phyloP scores from a whole-genome alignment of 92 coral and sea anemone genomes.

The Phenganax marumi region DNA sequence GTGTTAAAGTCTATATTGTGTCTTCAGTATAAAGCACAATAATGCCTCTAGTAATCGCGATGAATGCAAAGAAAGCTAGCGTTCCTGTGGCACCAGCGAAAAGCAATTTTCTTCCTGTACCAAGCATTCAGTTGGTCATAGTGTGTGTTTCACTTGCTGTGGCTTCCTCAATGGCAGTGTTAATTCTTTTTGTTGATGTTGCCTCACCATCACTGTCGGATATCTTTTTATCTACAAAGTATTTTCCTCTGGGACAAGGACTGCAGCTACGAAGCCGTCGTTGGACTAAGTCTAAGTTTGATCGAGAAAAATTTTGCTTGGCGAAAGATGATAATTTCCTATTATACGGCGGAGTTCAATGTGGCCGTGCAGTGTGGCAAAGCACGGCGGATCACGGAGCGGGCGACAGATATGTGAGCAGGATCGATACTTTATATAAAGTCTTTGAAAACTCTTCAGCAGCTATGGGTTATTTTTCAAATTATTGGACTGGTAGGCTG shows the following conservation, averaged over 20 bases:
- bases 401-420: conserved; percentile 92
- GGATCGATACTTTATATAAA: conserved; percentile 83
- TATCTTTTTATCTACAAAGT: conserved; percentile 83
- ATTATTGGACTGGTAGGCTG: conserved; percentile 82
- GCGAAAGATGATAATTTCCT: conserved; percentile 78
- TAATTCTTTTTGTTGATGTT: conserved; percentile 93
- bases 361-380: conserved; percentile 97
- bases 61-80: conserved; percentile 39
- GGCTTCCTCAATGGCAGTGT: conserved; percentile 77
- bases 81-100: conserved; percentile 30
- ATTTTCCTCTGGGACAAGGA: conserved; percentile 96
- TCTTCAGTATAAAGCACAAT: neutral
- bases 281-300: conserved; percentile 89
- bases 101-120: conserved; percentile 65
- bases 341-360: conserved; percentile 79
- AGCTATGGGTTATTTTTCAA: conserved; percentile 71
- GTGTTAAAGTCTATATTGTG: neutral
- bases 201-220: conserved; percentile 92
- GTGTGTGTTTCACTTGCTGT: conserved; percentile 97
- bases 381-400: conserved; percentile 82
- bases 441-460: conserved; percentile 76
- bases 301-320: conserved; percentile 71
- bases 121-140: conserved; percentile 86
- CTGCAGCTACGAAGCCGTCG: conserved; percentile 82
- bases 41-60: neutral